Evolutionary conservation across 2,797 vertebrate genomes (phyloP).

Genomic region (Xenops minutus): DNA sequence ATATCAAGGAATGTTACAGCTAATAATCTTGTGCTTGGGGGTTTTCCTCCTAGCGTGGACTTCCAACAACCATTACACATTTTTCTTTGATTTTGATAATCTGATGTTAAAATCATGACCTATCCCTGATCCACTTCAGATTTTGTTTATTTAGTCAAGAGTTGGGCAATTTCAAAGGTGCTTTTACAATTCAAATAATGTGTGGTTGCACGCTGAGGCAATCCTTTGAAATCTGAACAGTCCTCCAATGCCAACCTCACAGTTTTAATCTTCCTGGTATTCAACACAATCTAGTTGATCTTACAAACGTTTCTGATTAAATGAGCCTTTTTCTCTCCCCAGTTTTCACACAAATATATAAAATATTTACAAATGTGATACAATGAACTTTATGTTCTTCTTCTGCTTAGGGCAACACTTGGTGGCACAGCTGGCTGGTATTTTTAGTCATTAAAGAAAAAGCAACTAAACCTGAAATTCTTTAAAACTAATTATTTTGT

Average conservation of each 20-base stretch:
- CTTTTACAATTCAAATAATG: neutral
- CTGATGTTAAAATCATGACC: neutral
- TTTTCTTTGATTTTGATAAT: constrained; percentile 14
- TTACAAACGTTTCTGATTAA: neutral
- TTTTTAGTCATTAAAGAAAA: neutral
- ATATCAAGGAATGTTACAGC: neutral
- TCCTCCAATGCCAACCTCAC: neutral
- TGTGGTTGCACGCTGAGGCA: neutral
- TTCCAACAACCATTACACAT: neutral
- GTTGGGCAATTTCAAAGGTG: constrained; percentile 2
- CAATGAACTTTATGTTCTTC: neutral
- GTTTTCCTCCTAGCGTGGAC: neutral
- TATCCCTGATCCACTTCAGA: neutral
- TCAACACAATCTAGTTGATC: neutral
- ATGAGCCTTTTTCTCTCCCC: neutral
- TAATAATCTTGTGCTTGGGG: neutral
- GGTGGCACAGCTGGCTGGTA: neutral
- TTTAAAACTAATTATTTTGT: neutral
- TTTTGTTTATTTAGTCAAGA: neutral
- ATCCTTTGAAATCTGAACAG: neutral
- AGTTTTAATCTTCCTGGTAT: neutral
- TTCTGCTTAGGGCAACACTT: neutral
- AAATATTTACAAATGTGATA: neutral
- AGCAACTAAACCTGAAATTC: neutral
- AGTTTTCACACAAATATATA: neutral